Conservation (phyloP, 2,888 invertebrate genomes). For the Stegophylla sp. region DNA sequence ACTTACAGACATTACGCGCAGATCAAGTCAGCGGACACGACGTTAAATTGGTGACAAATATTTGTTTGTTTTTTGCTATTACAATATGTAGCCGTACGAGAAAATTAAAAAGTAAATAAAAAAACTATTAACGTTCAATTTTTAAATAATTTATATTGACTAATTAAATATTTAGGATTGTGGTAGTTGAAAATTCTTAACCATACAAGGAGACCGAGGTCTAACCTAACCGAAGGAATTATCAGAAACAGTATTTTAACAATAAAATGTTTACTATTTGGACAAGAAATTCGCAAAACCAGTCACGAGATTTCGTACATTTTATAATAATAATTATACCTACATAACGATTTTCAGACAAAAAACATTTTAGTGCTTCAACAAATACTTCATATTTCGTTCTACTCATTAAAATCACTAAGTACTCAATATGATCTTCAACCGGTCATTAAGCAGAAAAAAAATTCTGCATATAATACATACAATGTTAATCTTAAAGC, state of each 20-base stretch:
- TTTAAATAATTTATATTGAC: no score
- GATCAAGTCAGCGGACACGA: no score
- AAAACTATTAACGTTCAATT: no score
- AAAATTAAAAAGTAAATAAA: no score
- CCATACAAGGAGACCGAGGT: neutral
- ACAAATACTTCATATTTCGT: slow-evolving; percentile 50
- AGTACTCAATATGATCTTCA: neutral
- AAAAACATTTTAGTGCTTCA: slow-evolving; percentile 47
- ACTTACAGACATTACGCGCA: neutral
- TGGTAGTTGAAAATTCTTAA: no score
- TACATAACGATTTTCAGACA: neutral
- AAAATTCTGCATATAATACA: neutral
- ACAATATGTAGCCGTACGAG: no score
- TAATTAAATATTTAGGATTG: no score
- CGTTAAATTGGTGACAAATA: neutral
- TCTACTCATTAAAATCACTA: slow-evolving; percentile 55
- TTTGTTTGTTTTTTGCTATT: no score
- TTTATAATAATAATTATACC: neutral
- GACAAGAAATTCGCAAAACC: neutral
- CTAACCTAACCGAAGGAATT: no score
- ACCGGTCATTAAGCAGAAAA: neutral
- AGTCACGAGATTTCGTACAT: slow-evolving; percentile 5
- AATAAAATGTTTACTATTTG: neutral
- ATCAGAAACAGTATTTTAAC: neutral
- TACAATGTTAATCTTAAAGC: neutral